phyloP scores from a whole-genome alignment of 2,888 invertebrate genomes.

The Platycnemis pennipes region DNA sequence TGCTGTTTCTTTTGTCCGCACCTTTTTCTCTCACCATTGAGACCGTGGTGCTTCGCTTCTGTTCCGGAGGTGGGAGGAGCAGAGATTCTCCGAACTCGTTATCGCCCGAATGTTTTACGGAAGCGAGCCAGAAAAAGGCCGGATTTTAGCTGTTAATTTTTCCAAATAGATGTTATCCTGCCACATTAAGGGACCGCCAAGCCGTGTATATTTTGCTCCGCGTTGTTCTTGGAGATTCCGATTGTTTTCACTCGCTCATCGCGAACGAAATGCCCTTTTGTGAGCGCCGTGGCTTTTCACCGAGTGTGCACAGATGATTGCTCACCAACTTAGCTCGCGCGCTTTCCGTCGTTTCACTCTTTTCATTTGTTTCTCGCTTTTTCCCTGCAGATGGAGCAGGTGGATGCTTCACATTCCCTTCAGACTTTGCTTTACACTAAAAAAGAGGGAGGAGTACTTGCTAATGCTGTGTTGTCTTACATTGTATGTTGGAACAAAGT shows the following conservation, averaged over 20 bases:
- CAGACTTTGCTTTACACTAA: not conserved
- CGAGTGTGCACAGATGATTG: slow-evolving; percentile 31
- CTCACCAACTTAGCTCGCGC: slow-evolving; percentile 37
- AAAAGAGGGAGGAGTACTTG: not conserved
- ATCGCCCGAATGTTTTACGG: slow-evolving; percentile 24
- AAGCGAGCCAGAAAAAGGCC: not conserved
- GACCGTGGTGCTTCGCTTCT: not conserved
- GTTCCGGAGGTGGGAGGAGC: not conserved
- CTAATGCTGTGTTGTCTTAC: not conserved
- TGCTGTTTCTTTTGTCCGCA: too few relatives aligned
- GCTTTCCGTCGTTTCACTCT: not conserved
- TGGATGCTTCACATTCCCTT: not conserved
- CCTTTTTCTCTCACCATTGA: not conserved
- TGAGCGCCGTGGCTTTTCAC: not conserved
- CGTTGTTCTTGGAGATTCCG: slow-evolving; percentile 10
- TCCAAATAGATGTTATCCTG: slow-evolving; percentile 30
- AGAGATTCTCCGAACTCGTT: not conserved
- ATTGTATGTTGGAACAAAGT: not conserved
- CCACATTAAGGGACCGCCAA: not conserved
- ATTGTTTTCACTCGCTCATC: slow-evolving; percentile 43
- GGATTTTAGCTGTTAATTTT: not conserved
- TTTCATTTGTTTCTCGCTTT: slow-evolving; percentile 13
- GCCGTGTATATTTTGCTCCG: not conserved
- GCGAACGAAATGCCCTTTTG: not conserved
- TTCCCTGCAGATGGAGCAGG: slow-evolving; percentile 2